Evolutionary conservation across 2,113 vertebrate species (phyloP).

Genomic region (Cyphomyrus plagiostoma): DNA sequence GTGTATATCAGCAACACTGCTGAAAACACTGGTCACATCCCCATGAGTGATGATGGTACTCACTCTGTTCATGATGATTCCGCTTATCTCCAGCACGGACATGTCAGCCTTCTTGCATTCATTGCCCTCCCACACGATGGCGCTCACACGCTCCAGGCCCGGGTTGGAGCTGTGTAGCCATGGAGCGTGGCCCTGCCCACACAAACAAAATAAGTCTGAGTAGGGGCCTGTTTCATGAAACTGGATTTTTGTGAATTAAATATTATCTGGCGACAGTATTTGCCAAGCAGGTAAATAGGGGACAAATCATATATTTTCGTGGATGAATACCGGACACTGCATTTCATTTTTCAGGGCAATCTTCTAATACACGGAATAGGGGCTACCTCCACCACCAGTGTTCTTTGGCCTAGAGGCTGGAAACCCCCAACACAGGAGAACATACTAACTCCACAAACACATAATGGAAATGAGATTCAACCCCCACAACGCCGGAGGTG

Average conservation of each 20-base stretch:
- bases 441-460: not conserved
- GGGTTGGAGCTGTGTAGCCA: conserved; percentile 92
- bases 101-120: conserved; percentile 99
- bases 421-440: not conserved
- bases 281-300: not conserved
- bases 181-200: conserved; percentile 79
- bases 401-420: not conserved
- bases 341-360: not conserved
- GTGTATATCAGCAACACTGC: not conserved
- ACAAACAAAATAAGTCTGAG: conserved; percentile 3
- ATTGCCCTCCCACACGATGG: conserved; percentile 97
- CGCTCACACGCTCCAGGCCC: conserved; percentile 91
- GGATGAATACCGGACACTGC: not conserved
- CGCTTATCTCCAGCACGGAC: conserved; percentile 98
- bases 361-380: not conserved
- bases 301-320: not conserved
- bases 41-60: conserved; percentile 40
- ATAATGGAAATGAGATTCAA: too few species aligned
- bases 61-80: conserved; percentile 98
- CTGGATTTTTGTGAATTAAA: not conserved
- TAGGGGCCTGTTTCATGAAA: not conserved
- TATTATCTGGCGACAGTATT: not conserved
- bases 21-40: not conserved
- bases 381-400: not conserved
- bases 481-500: too few species aligned